Percentiles rank a stretch among this genome's conserved stretches.
Evolutionary conservation across 2,797 vertebrate genomes (phyloP).

Genomic region (Semaprochilodus insignis): DNA sequence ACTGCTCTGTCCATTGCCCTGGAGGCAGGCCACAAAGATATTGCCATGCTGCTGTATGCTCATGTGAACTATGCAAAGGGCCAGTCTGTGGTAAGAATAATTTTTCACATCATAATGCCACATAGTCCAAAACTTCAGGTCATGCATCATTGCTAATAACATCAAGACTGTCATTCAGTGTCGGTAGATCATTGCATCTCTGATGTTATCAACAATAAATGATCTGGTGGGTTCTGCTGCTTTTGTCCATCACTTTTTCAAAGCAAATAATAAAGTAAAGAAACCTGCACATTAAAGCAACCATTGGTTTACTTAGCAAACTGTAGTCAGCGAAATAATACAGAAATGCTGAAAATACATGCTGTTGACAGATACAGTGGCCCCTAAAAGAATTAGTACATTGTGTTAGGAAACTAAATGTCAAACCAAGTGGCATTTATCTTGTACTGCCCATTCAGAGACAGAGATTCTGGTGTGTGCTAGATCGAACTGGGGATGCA

Average conservation of each 20-base stretch:
- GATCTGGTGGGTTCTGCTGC: neutral
- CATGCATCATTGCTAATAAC: neutral
- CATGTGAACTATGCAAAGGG: constrained; percentile 93
- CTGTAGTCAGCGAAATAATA: neutral
- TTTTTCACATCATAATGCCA: neutral
- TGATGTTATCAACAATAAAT: neutral
- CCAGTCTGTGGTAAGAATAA: constrained; percentile 80
- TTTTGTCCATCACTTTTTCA: neutral
- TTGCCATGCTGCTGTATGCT: constrained; percentile 94
- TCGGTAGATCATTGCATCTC: neutral
- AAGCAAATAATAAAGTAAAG: neutral
- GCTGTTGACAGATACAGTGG: neutral
- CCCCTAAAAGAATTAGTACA: too few relatives aligned
- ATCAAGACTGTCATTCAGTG: neutral
- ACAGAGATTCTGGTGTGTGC: too few relatives aligned
- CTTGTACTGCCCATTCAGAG: too few relatives aligned
- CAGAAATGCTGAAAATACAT: neutral
- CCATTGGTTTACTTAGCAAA: neutral
- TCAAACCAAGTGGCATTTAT: too few relatives aligned
- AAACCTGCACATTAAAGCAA: neutral
- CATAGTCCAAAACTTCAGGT: neutral
- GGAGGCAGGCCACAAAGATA: constrained; percentile 95
- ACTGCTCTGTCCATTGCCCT: constrained; percentile 94
- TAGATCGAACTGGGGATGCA: too few relatives aligned
- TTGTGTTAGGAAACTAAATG: too few relatives aligned